A percentile compares a stretch with the other conserved stretches of the same genome.
phyloP scores from a whole-genome alignment of 2,888 invertebrate species.

The Onthophagus sagittarius region DNA sequence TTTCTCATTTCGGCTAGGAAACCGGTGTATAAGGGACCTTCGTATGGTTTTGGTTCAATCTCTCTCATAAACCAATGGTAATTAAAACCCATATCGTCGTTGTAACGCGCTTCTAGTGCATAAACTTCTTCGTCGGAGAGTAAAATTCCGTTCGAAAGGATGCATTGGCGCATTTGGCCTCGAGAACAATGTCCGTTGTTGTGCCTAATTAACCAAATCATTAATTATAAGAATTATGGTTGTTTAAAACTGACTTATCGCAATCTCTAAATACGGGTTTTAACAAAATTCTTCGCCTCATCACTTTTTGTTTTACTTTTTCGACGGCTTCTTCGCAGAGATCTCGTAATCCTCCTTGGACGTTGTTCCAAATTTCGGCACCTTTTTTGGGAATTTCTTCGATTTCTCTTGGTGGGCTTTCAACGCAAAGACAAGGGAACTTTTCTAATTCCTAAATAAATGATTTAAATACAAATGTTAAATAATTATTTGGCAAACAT shows the following conservation, averaged over 20 bases:
- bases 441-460: conserved; percentile 58
- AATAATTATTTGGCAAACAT: too few relatives aligned
- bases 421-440: conserved; percentile 57
- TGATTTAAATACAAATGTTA: too few relatives aligned
- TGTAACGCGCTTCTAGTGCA: conserved; percentile 66
- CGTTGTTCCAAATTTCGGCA: conserved; percentile 50
- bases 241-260: conserved; percentile 58
- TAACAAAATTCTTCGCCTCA: conserved; percentile 60
- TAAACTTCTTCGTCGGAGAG: conserved; percentile 63
- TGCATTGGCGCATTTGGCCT: conserved; percentile 65
- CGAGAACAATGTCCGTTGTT: conserved; percentile 71
- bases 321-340: conserved; percentile 60
- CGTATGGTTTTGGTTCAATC: conserved; percentile 51
- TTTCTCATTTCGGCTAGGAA: conserved; percentile 44
- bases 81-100: conserved; percentile 72
- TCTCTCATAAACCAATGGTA: conserved; percentile 68
- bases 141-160: conserved; percentile 64
- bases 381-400: conserved; percentile 51
- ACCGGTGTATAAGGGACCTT: conserved; percentile 45
- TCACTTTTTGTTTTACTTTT: conserved; percentile 60
- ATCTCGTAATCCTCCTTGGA: conserved; percentile 46
- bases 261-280: conserved; percentile 68
- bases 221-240: too few relatives aligned
- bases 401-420: conserved; percentile 55
- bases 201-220: too few relatives aligned